phyloP scores from a whole-genome alignment of 2,113 vertebrate genomes.

The Actenoides lindsayi region DNA sequence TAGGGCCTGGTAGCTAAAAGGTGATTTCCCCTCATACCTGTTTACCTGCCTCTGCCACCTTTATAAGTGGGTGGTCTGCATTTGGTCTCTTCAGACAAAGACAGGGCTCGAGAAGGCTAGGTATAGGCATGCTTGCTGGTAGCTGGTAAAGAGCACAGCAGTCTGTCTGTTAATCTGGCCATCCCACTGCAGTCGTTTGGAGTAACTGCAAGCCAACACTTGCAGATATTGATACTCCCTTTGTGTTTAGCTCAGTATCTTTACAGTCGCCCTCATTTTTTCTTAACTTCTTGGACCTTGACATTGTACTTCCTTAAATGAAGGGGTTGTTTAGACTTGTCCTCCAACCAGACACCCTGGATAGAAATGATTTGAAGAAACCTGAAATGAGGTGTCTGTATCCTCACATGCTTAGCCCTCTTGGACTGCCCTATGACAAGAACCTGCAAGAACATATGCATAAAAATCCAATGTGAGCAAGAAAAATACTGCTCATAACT shows the following conservation, averaged over 20 bases:
- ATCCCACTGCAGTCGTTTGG: background rate
- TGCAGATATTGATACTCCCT: background rate
- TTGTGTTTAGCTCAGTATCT: background rate
- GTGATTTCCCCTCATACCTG: background rate
- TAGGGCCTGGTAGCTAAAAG: background rate
- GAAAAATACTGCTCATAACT: background rate
- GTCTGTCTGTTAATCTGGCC: background rate
- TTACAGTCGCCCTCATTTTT: background rate
- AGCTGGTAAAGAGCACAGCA: background rate
- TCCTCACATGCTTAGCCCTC: background rate
- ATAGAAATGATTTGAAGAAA: background rate
- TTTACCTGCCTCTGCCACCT: background rate
- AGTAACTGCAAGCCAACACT: background rate
- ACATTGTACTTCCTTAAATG: background rate
- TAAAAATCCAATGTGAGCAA: background rate
- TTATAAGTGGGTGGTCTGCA: background rate
- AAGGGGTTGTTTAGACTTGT: background rate
- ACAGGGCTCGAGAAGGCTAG: background rate
- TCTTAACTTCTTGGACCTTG: background rate
- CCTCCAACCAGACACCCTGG: background rate
- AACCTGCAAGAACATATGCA: background rate
- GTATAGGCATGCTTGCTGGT: background rate
- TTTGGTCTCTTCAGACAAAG: background rate
- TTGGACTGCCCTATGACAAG: background rate
- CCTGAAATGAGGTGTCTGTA: background rate